Evolutionary conservation across 2,797 vertebrate genomes (phyloP), one percentile per base, ranked within the genome.

Genomic region (Myotis pilosus): DNA sequence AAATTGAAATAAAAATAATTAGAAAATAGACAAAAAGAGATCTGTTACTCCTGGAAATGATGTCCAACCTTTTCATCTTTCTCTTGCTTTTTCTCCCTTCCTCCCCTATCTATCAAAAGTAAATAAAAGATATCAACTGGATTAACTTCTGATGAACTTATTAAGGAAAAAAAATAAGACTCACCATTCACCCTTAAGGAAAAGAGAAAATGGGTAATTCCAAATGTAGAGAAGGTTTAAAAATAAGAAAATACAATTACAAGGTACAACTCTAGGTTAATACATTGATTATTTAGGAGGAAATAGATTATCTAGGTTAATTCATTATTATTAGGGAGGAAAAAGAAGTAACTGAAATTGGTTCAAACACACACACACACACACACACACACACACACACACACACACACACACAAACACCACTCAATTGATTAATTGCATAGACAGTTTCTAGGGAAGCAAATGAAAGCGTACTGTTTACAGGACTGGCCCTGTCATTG

Each of bases 1-100:
- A 80, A 88, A 74, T 64, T 62, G 44, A 94, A 95, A 68, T 64
- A n/a, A 86, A 95, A 82, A 87, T 76, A 83, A 76, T 83, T 94
- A 88, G 53, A 89, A 62, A 74, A 93, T 16, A 41, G 17, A 23
- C 19, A 64, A 82, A 47, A 47, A 84, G 33, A 97, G 64, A 92
- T 80, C 51, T 75, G 36, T 91, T 87, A 83, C 47, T 87, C 33
- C 7, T 84, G 57, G 22, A 91, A 81, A 22, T 85, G 8, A 10
- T 74, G 8, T 86, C 12, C 53, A 84, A 3, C 5, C 23, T 49
- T n/a, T 19, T 23, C 28, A 13, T 68, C 30, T 19, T 13, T 87
- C 57, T 84, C 62, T 60, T 16, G 4, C 28, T 38, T 9, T 15
- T 19, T 4, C 25, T 28, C 22, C 9, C 38, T 10, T 23, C 3